Base-by-base conservation (phyloP, 35 echinoderm and acorn worm genomes). In the Apostichopus parvimensis region DNA sequence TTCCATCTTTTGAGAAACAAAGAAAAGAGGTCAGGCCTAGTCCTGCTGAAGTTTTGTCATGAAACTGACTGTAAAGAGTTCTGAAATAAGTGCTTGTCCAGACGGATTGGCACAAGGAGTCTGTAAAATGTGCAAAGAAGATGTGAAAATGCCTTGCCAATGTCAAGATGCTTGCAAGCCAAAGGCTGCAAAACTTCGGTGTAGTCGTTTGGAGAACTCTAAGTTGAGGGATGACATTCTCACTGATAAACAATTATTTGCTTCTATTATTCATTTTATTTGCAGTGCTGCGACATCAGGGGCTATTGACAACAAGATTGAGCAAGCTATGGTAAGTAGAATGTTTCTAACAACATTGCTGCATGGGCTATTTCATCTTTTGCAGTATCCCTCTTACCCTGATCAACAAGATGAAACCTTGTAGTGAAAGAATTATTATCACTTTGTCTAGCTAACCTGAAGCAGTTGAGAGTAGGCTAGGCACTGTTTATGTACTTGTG, bases 261-360 rank as follows among this genome's bases (percentile, higher is more conserved):
- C 86, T 90, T 90, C 96, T 93, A 71, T 98, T 95, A 91, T 95
- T 87, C 94, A 77, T 94, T 91, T 88, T 68, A 94, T 91, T 91
- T 93, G 94, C 94, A 98, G 92, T 89, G 93, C 94, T 57, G 80
- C 93, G 8, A 88, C 91, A 85, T 92, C 92, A 66, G 97, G 97
- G 73, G 97, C 95, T 21, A 99, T 99, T 83, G 97, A 99, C 92
- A 99, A 99, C 95, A 99, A 99, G 93, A 99, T 99, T 73, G 97
- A 96, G 73, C 97, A 99, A 79, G 97, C 97, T 65, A 99, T 99
- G 97, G 97, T 98, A 57, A 98, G 97, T 96, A 93, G 53, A n/a
- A 56, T 12, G 58, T 1, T 61, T 61, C 7, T 61, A 61, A 61
- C 57, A 8, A 8, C 58, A 8, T 12, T 61, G 58, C 34, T 45